Percentiles rank a stretch among this genome's conserved stretches.
Evolutionary conservation across 2,113 vertebrate species (phyloP).

Genomic region (Dipodomys spectabilis): DNA sequence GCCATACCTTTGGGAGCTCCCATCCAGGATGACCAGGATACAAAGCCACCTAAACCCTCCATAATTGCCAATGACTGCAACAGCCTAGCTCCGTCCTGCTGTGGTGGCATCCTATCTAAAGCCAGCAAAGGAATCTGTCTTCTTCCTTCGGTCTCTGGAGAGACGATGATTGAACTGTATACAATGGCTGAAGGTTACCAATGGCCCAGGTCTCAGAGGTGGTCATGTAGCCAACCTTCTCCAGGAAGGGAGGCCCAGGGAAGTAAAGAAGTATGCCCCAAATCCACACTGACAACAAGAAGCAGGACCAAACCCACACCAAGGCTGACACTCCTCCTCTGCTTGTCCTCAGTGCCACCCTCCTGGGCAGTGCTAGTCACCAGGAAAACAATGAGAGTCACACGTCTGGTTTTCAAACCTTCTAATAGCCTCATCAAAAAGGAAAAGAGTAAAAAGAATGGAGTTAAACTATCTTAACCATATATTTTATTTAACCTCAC

Average conservation of each 20-base stretch:
- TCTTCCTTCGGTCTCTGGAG: neutral
- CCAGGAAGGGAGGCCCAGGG: neutral
- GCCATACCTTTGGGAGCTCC: neutral
- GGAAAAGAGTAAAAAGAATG: neutral
- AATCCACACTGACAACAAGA: neutral
- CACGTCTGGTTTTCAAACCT: neutral
- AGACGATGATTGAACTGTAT: neutral
- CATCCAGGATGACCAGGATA: neutral
- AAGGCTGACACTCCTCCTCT: neutral
- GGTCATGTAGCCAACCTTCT: neutral
- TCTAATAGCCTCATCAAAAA: neutral
- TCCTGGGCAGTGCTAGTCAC: neutral
- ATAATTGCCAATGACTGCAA: too few relatives aligned
- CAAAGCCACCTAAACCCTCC: neutral
- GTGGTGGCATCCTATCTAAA: neutral
- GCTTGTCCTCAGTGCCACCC: neutral
- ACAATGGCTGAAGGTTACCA: neutral
- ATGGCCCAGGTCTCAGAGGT: neutral
- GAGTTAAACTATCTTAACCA: neutral
- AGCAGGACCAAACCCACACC: neutral
- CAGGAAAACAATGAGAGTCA: neutral
- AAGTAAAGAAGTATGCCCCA: neutral
- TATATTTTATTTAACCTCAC: slow-evolving; percentile 28
- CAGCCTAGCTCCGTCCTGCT: neutral
- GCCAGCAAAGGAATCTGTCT: neutral